A percentile compares a stretch with the other conserved stretches of the same genome.
These are phyloP conservation scores for Phyto melanocephala DNA, from an alignment of 2,888 invertebrate species.

Conservation along the genomic window DNA sequence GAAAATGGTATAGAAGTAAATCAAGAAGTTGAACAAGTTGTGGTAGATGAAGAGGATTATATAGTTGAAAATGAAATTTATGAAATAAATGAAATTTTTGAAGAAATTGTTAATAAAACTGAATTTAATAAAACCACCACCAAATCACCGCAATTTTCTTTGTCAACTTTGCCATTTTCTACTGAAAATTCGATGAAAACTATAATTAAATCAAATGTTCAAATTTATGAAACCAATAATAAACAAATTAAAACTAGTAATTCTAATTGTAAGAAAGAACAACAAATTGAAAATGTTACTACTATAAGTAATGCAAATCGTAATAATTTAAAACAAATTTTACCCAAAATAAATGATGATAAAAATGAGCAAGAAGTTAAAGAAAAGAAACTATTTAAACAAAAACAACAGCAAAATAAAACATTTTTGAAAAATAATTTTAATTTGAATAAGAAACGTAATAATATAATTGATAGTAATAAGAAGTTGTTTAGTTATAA, in stretches of 20 bases:
- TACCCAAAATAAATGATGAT: neutral
- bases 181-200: slow-evolving; percentile 23
- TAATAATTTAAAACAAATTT: slow-evolving; percentile 40
- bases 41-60: slow-evolving; percentile 15
- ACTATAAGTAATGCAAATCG: neutral
- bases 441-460: slow-evolving; percentile 23
- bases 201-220: slow-evolving; percentile 39
- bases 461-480: slow-evolving; percentile 39
- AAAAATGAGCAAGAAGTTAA: slow-evolving; percentile 24
- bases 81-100: slow-evolving; percentile 56
- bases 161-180: slow-evolving; percentile 15
- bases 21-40: neutral
- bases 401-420: slow-evolving; percentile 14
- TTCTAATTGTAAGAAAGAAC: slow-evolving; percentile 5
- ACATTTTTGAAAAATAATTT: slow-evolving; percentile 19
- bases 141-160: neutral
- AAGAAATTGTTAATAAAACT: slow-evolving; percentile 45
- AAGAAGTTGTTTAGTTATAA: slow-evolving; percentile 64
- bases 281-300: slow-evolving; percentile 5
- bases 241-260: slow-evolving; percentile 25
- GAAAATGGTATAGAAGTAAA: neutral
- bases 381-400: slow-evolving; percentile 45
- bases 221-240: slow-evolving; percentile 50
- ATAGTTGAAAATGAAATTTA: slow-evolving; percentile 39
- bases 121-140: neutral